These are phyloP conservation scores for Philaenus spumarius DNA, from an alignment of 1,140 invertebrate species.

Conservation along the genomic window DNA sequence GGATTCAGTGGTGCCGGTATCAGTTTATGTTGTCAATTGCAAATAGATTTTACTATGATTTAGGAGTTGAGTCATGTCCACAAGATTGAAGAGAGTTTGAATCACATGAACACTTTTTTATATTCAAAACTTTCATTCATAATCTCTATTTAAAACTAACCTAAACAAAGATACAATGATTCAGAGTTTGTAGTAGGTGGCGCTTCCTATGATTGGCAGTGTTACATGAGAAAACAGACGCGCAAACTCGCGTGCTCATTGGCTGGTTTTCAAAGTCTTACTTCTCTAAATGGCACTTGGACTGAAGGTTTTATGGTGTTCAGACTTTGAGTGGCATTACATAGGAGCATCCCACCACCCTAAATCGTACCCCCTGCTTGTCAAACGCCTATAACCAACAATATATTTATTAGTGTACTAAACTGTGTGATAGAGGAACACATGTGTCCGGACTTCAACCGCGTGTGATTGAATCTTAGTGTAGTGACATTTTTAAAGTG, in stretches of 20 bases:
- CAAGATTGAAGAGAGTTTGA: too few species aligned
- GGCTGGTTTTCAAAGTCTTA: slow-evolving; percentile 33
- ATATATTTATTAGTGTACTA: slow-evolving; percentile 14
- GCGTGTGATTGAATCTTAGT: slow-evolving; percentile 12
- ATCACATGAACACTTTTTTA: too few species aligned
- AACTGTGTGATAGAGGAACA: slow-evolving; percentile 2
- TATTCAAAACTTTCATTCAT: neutral
- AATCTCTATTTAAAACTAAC: neutral
- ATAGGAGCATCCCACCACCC: slow-evolving; percentile 30
- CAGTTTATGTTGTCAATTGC: too few species aligned
- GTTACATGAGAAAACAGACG: slow-evolving; percentile 30
- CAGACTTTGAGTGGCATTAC: slow-evolving; percentile 35
- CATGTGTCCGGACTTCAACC: slow-evolving; percentile 7
- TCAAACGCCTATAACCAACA: neutral
- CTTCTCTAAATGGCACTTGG: slow-evolving; percentile 37
- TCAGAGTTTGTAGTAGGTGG: slow-evolving; percentile 15
- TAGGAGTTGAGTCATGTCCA: too few species aligned
- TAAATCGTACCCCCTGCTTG: slow-evolving; percentile 25
- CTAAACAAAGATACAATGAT: too few species aligned
- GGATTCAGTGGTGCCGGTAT: too few species aligned
- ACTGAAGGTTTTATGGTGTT: slow-evolving; percentile 40
- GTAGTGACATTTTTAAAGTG: neutral
- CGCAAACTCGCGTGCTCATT: slow-evolving; percentile 33
- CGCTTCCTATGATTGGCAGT: slow-evolving; percentile 18
- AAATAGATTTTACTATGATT: too few species aligned